Evolutionary conservation across 2,113 vertebrate species (phyloP).

Genomic region (Chascanopsetta lugubris): DNA sequence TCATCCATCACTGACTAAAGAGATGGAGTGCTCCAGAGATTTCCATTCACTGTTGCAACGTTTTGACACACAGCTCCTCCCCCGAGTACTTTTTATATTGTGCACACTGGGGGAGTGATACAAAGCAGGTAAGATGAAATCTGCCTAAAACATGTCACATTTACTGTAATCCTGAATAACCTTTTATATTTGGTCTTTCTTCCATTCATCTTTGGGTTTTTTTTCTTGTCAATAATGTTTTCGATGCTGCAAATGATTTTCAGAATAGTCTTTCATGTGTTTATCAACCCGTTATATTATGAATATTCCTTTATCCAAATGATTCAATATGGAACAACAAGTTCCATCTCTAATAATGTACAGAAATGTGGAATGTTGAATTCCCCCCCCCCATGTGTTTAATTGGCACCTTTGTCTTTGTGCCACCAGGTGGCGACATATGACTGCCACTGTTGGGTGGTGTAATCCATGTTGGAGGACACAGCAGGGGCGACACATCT

Average conservation of each 20-base stretch:
- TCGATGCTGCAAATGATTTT: neutral
- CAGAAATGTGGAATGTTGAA: neutral
- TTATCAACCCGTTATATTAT: too few species aligned
- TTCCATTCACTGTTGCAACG: neutral
- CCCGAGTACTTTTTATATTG: neutral
- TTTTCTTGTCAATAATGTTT: neutral
- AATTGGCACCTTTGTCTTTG: neutral
- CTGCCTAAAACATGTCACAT: too few species aligned
- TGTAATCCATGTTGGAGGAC: too few species aligned
- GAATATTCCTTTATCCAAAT: too few species aligned
- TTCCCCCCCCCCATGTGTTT: neutral
- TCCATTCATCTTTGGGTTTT: too few species aligned
- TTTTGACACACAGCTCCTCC: neutral
- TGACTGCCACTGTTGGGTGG: neutral
- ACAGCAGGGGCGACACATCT: too few species aligned
- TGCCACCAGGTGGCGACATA: slow-evolving; percentile 27
- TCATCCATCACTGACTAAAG: neutral
- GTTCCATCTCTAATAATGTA: neutral
- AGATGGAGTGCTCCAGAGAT: neutral
- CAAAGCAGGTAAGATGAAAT: neutral
- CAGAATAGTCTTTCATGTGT: too few species aligned
- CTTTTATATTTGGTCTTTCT: too few species aligned
- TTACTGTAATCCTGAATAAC: too few species aligned
- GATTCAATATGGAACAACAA: too few species aligned
- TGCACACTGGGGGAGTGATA: too few species aligned